A percentile compares a stretch with the other conserved stretches of the same genome.
Conservation (phyloP, 2,113 vertebrate species). For the Xiphophorus couchianus region DNA sequence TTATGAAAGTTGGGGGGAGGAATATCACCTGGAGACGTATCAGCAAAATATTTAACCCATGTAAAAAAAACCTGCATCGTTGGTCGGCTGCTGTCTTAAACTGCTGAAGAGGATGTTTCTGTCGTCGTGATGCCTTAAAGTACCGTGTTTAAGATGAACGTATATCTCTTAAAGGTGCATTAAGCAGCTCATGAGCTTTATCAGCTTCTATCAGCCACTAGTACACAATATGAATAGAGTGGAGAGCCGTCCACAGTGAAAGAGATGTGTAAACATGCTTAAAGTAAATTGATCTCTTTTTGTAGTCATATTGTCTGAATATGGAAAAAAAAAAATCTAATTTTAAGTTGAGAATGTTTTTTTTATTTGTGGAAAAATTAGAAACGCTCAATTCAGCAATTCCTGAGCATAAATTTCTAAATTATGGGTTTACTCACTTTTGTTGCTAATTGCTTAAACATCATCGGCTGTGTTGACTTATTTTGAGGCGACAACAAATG, state of each 20-base stretch:
- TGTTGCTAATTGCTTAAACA: no score
- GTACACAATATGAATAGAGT: neutral
- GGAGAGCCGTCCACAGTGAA: neutral
- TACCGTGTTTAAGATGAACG: neutral
- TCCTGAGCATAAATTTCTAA: no score
- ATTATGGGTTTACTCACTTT: no score
- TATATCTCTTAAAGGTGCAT: constrained; percentile 8
- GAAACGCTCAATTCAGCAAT: no score
- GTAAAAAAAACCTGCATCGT: neutral
- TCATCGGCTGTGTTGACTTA: no score
- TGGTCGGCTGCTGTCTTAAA: neutral
- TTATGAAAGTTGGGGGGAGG: neutral
- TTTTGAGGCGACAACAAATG: no score
- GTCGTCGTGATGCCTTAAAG: constrained; percentile 4
- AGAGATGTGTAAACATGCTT: neutral
- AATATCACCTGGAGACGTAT: neutral
- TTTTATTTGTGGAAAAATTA: no score
- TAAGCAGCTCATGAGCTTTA: constrained; percentile 21
- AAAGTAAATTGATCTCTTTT: neutral
- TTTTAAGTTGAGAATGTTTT: neutral
- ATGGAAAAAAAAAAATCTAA: no score
- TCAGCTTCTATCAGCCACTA: neutral
- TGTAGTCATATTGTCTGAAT: neutral
- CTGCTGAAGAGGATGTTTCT: constrained; percentile 1
- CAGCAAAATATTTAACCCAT: neutral